Base-by-base conservation (phyloP, 2,113 vertebrate genomes). In the Piaya cayana region DNA sequence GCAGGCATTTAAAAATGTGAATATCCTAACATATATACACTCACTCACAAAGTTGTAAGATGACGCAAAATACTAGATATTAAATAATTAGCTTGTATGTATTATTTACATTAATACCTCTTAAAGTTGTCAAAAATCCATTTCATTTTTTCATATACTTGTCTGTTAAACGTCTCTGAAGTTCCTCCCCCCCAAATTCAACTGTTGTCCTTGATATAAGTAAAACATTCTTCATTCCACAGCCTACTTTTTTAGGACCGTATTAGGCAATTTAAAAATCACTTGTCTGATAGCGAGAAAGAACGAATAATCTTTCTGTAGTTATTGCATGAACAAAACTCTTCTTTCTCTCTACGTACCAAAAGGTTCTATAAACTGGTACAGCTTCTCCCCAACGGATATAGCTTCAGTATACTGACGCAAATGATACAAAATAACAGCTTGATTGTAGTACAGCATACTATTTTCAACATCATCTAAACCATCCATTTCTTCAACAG, bases 321-420 rank as follows among this genome's bases (percentile, higher is more conserved):
- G 26, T 11, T 72, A 55, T 2, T n/a, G 30, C n/a, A 50, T 9
- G 21, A 81, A 67, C 18, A 58, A 89, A 52, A 42, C 52, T 29
- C 47, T 58, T 58, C 76, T 36, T 63, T 58, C 39, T 39, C 39
- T 39, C 49, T 67, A 98, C 99, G 22, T 98, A 99, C 99, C 99
- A 65, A 99, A 99, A 55, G 99, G 99, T 95, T 99, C 99, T 95
- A 99, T 98, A 47, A 99, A 99, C 97, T 99, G 99, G 95, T 99
- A 99, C 32, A 99, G 98, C 85, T 99, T 99, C 97, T 99, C 99
- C 81, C 98, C 99, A n/a, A 99, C 98, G 11, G 98, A 95, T 95
- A 99, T 99, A 17, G 99, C 99, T 94, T 99, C 99, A 13, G 98
- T 98, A 65, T 99, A 99, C 96, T 99, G 99, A 7, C 99, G 98